These are phyloP conservation scores for Polyommatus iphigenia DNA, from an alignment of 2,888 invertebrate species.

Conservation along the genomic window DNA sequence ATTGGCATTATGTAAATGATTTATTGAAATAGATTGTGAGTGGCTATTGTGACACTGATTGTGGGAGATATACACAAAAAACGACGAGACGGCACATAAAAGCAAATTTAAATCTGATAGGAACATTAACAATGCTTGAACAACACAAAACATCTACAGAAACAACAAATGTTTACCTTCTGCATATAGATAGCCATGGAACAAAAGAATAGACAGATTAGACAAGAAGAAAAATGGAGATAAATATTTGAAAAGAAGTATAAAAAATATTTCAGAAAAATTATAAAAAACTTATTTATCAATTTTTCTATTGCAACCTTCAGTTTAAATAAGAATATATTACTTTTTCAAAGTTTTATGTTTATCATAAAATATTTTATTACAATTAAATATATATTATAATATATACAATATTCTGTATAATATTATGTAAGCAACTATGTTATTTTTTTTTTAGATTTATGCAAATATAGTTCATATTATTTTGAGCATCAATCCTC, in stretches of 20 bases:
- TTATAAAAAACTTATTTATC: too few species aligned
- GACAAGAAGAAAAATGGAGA: conserved; percentile 12
- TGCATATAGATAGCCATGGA: conserved; percentile 68
- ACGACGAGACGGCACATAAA: background rate
- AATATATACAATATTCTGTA: too few species aligned
- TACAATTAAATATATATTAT: too few species aligned
- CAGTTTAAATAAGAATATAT: background rate
- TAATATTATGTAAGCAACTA: background rate
- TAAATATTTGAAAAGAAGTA: background rate
- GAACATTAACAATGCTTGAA: conserved; percentile 38
- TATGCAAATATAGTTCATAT: background rate
- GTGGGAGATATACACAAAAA: background rate
- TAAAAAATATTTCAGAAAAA: too few species aligned
- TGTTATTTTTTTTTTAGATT: background rate
- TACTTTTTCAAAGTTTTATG: background rate
- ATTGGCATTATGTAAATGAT: conserved; percentile 27
- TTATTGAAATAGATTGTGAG: conserved; percentile 16
- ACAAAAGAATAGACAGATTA: conserved; percentile 57
- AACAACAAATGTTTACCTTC: conserved; percentile 62
- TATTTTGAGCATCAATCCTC: background rate
- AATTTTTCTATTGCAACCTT: too few species aligned
- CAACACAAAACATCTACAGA: conserved; percentile 40
- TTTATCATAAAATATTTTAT: background rate
- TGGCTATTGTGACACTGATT: background rate
- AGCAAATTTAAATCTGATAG: conserved; percentile 32